Evolutionary conservation across 2,797 vertebrate genomes (phyloP), one percentile per base, ranked within the genome.

Genomic region (Hybognathus amarus): DNA sequence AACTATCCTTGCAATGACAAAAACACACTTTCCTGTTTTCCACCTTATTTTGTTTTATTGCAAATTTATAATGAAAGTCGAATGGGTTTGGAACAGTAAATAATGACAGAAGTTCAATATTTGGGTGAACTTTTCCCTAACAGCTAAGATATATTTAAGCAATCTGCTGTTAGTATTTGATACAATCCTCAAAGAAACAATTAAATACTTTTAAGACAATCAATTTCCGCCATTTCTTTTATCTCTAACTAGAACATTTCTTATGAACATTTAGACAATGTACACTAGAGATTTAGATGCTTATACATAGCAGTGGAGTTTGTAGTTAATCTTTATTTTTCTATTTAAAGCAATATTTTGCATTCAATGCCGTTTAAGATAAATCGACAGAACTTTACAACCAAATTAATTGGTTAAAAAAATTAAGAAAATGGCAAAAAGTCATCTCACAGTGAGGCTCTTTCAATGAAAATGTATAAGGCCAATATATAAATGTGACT

Each of bases 141-240:
- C 17, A 27, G 54, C 6, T 7, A 76, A 30, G 38, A 77, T 17
- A 73, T 20, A 33, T 22, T 33, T 30, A 73, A 73, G 33, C 50
- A 69, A 68, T 59, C 30, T 74, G 3, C 30, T 82, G 30, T 47
- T 52, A 36, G 59, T 47, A 52, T 74, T 20, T 38, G 61, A 40
- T 74, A 38, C 66, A 71, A 70, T 38, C 22, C 27, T n/a, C n/a
- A 79, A n/a, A 74, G 30, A 82, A n/a, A 45, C 24, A 61, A 12
- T n/a, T 3, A 33, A 40, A 45, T 18, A 54, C 7, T 79, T 47
- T 13, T 52, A 56, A 80, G 47, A 61, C 10, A 20, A 68, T 67
- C 63, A 30, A 64, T 81, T 80, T 71, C 73, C 11, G 2, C 47
- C 24, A n/a, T 47, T 71, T 71, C 52, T 71, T 71, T 61, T 47